These are phyloP conservation scores for Enteromius fasciolatus DNA, from an alignment of 2,797 vertebrate genomes.

Conservation along the genomic window DNA sequence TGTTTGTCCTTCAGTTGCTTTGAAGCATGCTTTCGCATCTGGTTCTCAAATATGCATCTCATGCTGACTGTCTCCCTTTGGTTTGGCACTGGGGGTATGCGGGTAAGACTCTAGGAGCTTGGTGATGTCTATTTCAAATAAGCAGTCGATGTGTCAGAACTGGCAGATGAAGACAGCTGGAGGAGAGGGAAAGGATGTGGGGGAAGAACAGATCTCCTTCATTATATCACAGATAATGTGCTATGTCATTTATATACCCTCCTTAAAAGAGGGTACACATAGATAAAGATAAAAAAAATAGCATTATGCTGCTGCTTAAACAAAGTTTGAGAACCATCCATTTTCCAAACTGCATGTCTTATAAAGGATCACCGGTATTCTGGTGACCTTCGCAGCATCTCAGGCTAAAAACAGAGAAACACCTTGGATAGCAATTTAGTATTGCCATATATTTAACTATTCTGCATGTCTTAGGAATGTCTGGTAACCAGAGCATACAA, in stretches of 20 bases:
- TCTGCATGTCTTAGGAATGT: background rate
- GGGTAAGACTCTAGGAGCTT: slow-evolving; percentile 39
- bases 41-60: slow-evolving; percentile 18
- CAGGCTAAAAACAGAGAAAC: background rate
- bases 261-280: background rate
- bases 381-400: background rate
- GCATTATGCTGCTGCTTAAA: background rate
- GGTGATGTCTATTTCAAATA: slow-evolving; percentile 50
- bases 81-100: slow-evolving; percentile 36
- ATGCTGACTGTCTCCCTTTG: slow-evolving; percentile 1
- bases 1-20: slow-evolving; percentile 5
- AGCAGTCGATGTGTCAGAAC: slow-evolving; percentile 49
- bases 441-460: background rate
- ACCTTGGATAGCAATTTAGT: background rate
- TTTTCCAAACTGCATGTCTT: background rate
- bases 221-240: background rate
- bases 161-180: slow-evolving; percentile 48
- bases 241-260: background rate
- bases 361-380: background rate
- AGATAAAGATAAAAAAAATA: background rate
- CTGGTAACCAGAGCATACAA: background rate
- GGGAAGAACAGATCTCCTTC: background rate
- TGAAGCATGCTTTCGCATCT: slow-evolving; percentile 24
- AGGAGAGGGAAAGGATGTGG: slow-evolving; percentile 1
- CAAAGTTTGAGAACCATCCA: background rate